Evolutionary conservation across 2,113 vertebrate genomes (phyloP), one percentile per base, ranked within the genome.

Genomic region (Psittacula cyanocephala): DNA sequence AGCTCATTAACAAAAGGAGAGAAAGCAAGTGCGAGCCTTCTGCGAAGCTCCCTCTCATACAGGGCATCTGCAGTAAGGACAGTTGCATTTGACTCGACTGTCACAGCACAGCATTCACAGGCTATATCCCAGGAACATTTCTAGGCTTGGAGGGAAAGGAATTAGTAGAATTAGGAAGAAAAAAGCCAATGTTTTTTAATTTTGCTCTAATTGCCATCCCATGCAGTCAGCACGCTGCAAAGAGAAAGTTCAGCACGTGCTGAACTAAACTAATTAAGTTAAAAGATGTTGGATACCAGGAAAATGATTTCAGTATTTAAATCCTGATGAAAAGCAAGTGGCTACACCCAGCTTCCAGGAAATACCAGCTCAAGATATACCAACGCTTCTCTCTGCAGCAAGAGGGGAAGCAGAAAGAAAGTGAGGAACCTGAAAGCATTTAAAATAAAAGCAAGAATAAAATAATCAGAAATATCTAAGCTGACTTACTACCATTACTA

Each of bases 381-480:
- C 13, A 10, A 20, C 4, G 1, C 43, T 14, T 10, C 68, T 10
- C 39, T 3, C 62, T 3, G 33, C 33, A 9, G 71, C 8, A 0
- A 5, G 7, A 4, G n/a, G 29, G 46, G 33, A 49, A 57, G 41
- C 31, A n/a, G 20, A 53, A 71, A 18, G 25, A 22, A 71, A 5
- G 22, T 1, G 9, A 35, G 35, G 79, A 75, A 43, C 13, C 35
- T 19, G 70, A 6, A 64, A 79, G 29, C 9, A 10, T 47, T 64
- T 11, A 6, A 47, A 60, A 11, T 0, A 55, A 37, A 3, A 3
- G 24, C 4, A 31, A 9, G 1, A 84, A 20, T 0, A 53, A 43
- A 11, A 70, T 4, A 12, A n/a, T 19, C 2, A 25, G 20, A 18
- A 70, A 49, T 39, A 33, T 10, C 28, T 5, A 2, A 9, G 46